Base-by-base conservation (phyloP, 2,113 vertebrate genomes). In the Ceyx margarethae region DNA sequence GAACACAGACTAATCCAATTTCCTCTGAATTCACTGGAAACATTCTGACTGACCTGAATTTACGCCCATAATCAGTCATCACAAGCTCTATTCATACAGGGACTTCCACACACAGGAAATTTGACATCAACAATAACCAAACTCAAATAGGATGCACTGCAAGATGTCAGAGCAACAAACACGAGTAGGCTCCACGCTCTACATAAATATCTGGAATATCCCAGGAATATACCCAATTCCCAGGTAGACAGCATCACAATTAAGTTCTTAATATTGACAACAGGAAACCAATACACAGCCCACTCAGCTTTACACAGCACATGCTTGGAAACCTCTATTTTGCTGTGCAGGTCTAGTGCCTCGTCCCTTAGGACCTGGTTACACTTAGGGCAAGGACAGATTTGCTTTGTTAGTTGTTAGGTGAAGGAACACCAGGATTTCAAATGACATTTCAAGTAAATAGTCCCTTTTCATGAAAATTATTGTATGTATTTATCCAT, bases 1-100 rank as follows among this genome's bases (percentile, higher is more conserved):
- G 35, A 62, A 83, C 0, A 3, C 9, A 85, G 42, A 37, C 12
- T 89, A 84, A 91, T 72, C 66, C 64, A 64, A 58, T 91, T 96
- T 91, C 89, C 85, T 81, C 60, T 50, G 53, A 92, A 85, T 87
- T 89, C 92, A 78, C 37, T 82, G 61, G 50, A 45, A 91, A 83
- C 54, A 53, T 89, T 58, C 84, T 15, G 81, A 71, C 40, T 81
- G 89, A 89, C 65, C 75, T 85, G 81, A 89, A 85, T 89, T 94
- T 77, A 77, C 0, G 4, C 48, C 29, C 51, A 56, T 40, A 86
- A 91, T 87, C 78, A 91, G 51, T 35, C 57, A 83, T 67, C 72
- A 91, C 85, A 95, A 89, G 51, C 72, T 69, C 40, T 43, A 50
- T 42, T 92, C 67, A 67, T 29, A 46, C 53, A 91, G 61, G 29